Percentiles rank a stretch among this genome's conserved stretches.
These are phyloP conservation scores for Heliconius melpomene DNA, from an alignment of 1,140 invertebrate genomes.

Conservation along the genomic window DNA sequence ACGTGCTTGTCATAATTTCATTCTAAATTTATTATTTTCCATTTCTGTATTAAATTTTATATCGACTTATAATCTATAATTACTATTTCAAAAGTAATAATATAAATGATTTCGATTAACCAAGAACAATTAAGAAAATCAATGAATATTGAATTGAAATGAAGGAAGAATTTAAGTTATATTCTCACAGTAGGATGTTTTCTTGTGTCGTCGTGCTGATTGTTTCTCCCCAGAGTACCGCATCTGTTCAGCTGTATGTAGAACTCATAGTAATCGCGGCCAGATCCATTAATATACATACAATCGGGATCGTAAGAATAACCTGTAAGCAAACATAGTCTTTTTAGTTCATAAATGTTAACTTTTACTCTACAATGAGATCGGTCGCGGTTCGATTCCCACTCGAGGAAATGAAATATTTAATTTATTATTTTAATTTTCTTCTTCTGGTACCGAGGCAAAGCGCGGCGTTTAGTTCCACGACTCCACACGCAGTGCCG, in stretches of 20 bases:
- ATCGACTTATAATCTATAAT: no score
- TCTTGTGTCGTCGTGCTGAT: constrained; percentile 90
- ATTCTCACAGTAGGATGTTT: constrained; percentile 89
- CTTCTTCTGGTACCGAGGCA: no score
- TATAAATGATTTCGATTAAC: no score
- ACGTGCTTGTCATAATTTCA: background rate
- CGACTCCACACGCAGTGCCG: no score
- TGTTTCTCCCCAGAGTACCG: constrained; percentile 94
- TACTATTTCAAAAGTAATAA: no score
- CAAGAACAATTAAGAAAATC: background rate
- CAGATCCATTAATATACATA: constrained; percentile 96
- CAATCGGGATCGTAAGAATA: constrained; percentile 97
- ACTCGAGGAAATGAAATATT: no score
- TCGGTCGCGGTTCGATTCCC: no score
- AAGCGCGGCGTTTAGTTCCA: no score
- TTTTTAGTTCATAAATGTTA: background rate
- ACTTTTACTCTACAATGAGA: no score
- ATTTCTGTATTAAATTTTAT: background rate
- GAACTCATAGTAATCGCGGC: constrained; percentile 95
- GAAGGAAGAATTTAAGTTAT: background rate
- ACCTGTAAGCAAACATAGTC: constrained; percentile 78
- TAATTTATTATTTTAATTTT: no score
- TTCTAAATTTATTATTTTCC: background rate
- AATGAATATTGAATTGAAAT: background rate
- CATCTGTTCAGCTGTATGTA: constrained; percentile 95